Evolutionary conservation across 2,113 vertebrate genomes (phyloP).

Genomic region (Heteronetta atricapilla): DNA sequence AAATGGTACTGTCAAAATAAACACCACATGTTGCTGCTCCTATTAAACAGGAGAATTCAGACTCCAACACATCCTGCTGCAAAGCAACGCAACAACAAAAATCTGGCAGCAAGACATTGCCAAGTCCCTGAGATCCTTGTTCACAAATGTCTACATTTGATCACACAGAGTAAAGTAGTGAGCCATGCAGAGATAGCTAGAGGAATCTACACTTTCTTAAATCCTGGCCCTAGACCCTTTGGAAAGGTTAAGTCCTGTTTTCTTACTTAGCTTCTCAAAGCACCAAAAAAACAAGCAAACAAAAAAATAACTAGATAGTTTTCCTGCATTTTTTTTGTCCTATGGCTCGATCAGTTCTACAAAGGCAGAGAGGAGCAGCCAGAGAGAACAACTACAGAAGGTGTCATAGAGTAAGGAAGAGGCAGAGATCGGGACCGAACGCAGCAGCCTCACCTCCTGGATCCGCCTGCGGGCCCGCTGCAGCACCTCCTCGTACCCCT

Average conservation of each 20-base stretch:
- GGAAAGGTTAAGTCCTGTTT: background rate
- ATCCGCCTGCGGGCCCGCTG: conserved; percentile 86
- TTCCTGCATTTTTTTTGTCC: background rate
- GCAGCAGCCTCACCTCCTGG: conserved; percentile 83
- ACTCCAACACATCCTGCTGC: background rate
- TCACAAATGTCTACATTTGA: background rate
- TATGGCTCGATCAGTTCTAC: accelerated
- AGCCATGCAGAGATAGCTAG: background rate
- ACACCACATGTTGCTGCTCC: background rate
- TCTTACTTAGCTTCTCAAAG: background rate
- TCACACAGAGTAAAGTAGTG: background rate
- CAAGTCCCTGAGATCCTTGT: background rate
- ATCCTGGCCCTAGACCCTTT: background rate
- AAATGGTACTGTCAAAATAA: background rate
- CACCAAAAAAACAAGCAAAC: background rate
- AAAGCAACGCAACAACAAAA: background rate
- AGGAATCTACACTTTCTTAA: background rate
- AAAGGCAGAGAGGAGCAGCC: background rate
- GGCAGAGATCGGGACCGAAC: background rate
- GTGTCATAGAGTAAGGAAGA: background rate
- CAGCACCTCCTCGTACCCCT: conserved; percentile 93
- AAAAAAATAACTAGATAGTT: background rate
- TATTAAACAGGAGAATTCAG: background rate
- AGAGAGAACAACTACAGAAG: background rate
- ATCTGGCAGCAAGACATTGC: background rate